These are phyloP conservation scores for Cataglyphis cursor DNA, from an alignment of 2,888 invertebrate species.

Conservation along the genomic window DNA sequence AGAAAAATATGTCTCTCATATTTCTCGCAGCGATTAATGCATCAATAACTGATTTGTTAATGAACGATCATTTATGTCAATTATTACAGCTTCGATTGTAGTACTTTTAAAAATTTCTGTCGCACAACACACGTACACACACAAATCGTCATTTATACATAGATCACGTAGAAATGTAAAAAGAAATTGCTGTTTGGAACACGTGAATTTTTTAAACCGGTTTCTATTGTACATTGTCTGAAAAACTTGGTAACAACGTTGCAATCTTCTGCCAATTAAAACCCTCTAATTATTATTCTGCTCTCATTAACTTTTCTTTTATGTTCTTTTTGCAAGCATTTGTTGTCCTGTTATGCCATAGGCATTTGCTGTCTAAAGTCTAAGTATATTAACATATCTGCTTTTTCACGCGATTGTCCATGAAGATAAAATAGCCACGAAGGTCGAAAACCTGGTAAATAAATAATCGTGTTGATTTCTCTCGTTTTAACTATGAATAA, in stretches of 20 bases:
- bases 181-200: background rate
- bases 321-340: slow-evolving; percentile 9
- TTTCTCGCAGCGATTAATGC: background rate
- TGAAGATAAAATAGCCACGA: background rate
- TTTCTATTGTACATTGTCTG: background rate
- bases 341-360: slow-evolving; percentile 36
- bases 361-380: background rate
- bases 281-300: background rate
- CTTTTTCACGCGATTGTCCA: slow-evolving; percentile 7
- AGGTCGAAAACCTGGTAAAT: slow-evolving; percentile 4
- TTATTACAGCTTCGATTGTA: background rate
- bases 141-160: background rate
- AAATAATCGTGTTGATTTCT: slow-evolving; percentile 18
- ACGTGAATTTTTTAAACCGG: background rate
- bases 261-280: background rate
- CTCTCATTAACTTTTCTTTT: background rate
- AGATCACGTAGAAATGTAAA: background rate
- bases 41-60: background rate
- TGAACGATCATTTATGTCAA: background rate
- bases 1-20: background rate
- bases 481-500: slow-evolving; percentile 7
- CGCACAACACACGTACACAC: too few species aligned
- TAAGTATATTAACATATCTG: slow-evolving; percentile 23
- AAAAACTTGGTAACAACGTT: background rate
- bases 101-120: background rate